A percentile compares a stretch with the other conserved stretches of the same genome.
Evolutionary conservation across 2,888 invertebrate species (phyloP).

Genomic region (Calameuta idolon): DNA sequence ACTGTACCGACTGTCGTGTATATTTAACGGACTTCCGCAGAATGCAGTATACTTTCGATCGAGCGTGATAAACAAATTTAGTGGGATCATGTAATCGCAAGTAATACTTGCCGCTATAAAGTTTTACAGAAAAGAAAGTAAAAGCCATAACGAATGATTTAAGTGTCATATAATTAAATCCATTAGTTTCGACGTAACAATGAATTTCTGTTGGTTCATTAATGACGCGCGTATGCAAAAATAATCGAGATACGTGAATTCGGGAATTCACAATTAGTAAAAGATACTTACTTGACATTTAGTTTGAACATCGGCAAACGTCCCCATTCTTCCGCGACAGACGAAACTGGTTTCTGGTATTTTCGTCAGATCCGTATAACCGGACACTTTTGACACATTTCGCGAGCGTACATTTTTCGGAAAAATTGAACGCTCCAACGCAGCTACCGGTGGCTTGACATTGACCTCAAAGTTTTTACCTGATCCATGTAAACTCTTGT

Average conservation of each 20-base stretch:
- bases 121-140: neutral
- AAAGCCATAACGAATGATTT: neutral
- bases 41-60: too few relatives aligned
- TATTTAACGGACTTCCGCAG: too few relatives aligned
- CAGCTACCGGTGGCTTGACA: neutral
- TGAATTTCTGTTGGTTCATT: neutral
- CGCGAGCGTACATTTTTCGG: neutral
- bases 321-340: constrained; percentile 81
- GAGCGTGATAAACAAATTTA: neutral
- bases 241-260: neutral
- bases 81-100: neutral
- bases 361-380: constrained; percentile 42
- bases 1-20: too few relatives aligned
- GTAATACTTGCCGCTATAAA: neutral
- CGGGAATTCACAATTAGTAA: neutral
- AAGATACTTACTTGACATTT: constrained; percentile 78
- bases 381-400: neutral
- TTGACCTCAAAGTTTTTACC: constrained; percentile 4
- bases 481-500: constrained; percentile 14
- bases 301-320: constrained; percentile 87
- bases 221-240: neutral
- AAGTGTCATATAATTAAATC: neutral
- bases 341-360: constrained; percentile 82
- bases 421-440: neutral
- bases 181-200: neutral